These are phyloP conservation scores for Probaryconus sp. DNA, from an alignment of 1,140 invertebrate species.

Conservation along the genomic window DNA sequence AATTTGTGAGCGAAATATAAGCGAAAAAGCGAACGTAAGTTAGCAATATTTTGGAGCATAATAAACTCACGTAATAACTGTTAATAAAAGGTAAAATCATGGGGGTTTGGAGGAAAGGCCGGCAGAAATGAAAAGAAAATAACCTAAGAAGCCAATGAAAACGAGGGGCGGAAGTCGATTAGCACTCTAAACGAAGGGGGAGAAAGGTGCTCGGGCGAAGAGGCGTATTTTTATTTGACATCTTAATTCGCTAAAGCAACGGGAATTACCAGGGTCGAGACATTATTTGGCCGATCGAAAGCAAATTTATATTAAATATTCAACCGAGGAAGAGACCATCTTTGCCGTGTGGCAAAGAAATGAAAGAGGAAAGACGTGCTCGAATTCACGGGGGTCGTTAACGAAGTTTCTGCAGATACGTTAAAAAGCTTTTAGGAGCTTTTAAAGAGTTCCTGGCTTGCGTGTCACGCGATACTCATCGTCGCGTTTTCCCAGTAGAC, in stretches of 20 bases:
- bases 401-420: constrained; percentile 69
- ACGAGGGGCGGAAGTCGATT: constrained; percentile 44
- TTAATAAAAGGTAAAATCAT: constrained; percentile 57
- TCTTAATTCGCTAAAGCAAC: constrained; percentile 46
- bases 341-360: constrained; percentile 40
- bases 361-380: constrained; percentile 34
- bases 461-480: constrained; percentile 65
- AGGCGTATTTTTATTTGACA: constrained; percentile 56
- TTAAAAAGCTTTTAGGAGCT: constrained; percentile 72
- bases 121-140: constrained; percentile 59
- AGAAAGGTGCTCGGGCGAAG: too few species aligned
- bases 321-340: constrained; percentile 27
- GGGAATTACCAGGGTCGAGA: constrained; percentile 48
- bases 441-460: constrained; percentile 65
- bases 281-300: constrained; percentile 57
- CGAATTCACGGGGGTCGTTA: constrained; percentile 62
- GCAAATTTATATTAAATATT: constrained; percentile 60
- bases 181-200: constrained; percentile 33
- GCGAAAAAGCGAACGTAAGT: constrained; percentile 21
- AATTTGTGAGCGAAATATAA: constrained; percentile 41
- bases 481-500: constrained; percentile 40
- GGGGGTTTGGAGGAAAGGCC: constrained; percentile 24
- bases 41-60: constrained; percentile 47
- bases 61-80: constrained; percentile 57
- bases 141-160: constrained; percentile 16